phyloP scores from a whole-genome alignment of 2,797 vertebrate species.

The Pagetopsis macropterus region DNA sequence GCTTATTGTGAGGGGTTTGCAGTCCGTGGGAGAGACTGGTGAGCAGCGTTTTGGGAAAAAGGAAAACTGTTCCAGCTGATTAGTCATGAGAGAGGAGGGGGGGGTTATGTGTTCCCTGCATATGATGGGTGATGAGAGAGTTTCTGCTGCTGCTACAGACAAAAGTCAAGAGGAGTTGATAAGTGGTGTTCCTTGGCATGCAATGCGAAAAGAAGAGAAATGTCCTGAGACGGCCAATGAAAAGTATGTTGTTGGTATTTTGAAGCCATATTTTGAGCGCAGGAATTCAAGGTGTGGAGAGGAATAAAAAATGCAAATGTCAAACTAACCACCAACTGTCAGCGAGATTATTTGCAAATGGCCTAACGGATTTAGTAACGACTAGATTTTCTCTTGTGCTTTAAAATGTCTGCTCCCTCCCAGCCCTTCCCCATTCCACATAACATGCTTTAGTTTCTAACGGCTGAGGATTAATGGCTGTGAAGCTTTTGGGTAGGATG shows the following conservation, averaged over 20 bases:
- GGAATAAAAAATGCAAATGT: constrained; percentile 2
- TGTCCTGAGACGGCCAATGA: neutral
- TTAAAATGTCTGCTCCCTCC: constrained; percentile 24
- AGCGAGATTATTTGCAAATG: constrained; percentile 23
- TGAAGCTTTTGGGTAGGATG: constrained; percentile 37
- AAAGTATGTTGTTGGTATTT: neutral
- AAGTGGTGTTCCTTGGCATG: constrained; percentile 58
- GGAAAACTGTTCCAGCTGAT: constrained; percentile 66
- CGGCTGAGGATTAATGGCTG: constrained; percentile 52
- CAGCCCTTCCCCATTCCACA: constrained; percentile 6
- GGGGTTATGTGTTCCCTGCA: constrained; percentile 44
- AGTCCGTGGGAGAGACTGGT: constrained; percentile 36
- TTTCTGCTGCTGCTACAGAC: constrained; percentile 34
- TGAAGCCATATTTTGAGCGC: neutral
- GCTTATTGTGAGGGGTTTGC: constrained; percentile 30
- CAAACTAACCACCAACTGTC: constrained; percentile 19
- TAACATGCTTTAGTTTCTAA: constrained; percentile 45
- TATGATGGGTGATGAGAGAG: constrained; percentile 64
- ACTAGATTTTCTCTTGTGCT: constrained; percentile 29
- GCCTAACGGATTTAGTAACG: constrained; percentile 1
- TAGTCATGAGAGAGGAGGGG: constrained; percentile 62
- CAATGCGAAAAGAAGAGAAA: neutral
- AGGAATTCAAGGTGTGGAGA: neutral
- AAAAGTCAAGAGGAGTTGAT: constrained; percentile 68
- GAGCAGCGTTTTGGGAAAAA: constrained; percentile 39